A percentile compares a stretch with the other conserved stretches of the same genome.
phyloP scores from a whole-genome alignment of 2,797 vertebrate species.

The Cuniculus paca region DNA sequence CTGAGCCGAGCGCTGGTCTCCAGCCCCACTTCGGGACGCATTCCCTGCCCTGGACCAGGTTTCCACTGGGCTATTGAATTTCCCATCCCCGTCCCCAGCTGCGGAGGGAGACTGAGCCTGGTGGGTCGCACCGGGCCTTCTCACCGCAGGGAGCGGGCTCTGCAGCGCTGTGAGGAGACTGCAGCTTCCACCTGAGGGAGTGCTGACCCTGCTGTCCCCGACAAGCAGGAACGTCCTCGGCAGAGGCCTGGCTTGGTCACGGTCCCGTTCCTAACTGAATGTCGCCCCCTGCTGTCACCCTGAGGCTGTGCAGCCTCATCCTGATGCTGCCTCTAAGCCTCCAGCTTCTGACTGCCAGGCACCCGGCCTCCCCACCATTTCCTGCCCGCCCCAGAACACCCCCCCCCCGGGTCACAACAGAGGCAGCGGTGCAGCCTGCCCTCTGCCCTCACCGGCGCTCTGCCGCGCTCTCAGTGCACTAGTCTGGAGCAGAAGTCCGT shows the following conservation, averaged over 20 bases:
- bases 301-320: background rate
- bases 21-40: fast-evolving
- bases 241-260: too few species aligned
- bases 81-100: background rate
- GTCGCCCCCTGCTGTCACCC: background rate
- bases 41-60: background rate
- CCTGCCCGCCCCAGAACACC: background rate
- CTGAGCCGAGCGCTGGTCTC: background rate
- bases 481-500: background rate
- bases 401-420: background rate
- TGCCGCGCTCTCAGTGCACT: background rate
- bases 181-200: background rate
- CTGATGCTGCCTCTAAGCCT: background rate
- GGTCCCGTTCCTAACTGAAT: background rate
- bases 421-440: too few species aligned
- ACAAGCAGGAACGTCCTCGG: background rate
- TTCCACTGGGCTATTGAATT: background rate
- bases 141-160: background rate
- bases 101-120: background rate
- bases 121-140: too few species aligned
- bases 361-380: background rate
- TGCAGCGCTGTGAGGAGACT: background rate
- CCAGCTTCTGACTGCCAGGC: background rate
- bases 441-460: background rate
- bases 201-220: background rate